phyloP scores from a whole-genome alignment of 2,888 invertebrate genomes.

The Tuta absoluta region DNA sequence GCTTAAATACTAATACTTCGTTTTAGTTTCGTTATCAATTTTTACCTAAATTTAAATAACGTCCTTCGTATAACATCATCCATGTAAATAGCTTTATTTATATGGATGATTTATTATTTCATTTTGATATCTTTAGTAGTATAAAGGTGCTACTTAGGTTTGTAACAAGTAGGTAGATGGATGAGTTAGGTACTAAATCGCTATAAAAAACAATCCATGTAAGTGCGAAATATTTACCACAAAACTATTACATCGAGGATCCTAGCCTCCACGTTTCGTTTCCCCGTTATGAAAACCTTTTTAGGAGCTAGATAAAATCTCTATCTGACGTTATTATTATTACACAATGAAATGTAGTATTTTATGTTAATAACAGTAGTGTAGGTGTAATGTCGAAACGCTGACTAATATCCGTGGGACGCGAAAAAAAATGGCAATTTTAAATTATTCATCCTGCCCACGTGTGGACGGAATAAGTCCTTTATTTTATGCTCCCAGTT shows the following conservation, averaged over 20 bases:
- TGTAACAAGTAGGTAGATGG: no score
- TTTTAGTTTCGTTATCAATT: no score
- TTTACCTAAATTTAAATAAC: no score
- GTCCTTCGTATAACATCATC: no score
- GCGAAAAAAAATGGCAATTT: constrained; percentile 78
- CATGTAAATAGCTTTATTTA: no score
- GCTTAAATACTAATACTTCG: no score
- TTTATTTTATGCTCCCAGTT: constrained; percentile 66
- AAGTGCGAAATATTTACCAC: no score
- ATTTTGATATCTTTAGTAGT: no score
- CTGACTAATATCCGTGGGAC: constrained; percentile 79
- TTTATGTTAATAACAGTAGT: constrained; percentile 75
- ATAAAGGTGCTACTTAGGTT: no score
- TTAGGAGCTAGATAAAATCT: constrained; percentile 75
- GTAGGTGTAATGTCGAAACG: constrained; percentile 78
- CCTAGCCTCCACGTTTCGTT: neutral
- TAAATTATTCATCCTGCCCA: constrained; percentile 78
- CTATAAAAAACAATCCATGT: no score
- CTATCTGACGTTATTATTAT: constrained; percentile 76
- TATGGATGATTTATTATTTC: no score
- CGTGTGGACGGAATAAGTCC: constrained; percentile 62
- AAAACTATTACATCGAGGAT: neutral
- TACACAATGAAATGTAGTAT: constrained; percentile 76
- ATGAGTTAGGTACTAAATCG: no score
- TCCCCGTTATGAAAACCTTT: constrained; percentile 35